A percentile compares a stretch with the other conserved stretches of the same genome.
Conservation (phyloP, 2,888 invertebrate genomes). For the Ceratothoa steindachneri region DNA sequence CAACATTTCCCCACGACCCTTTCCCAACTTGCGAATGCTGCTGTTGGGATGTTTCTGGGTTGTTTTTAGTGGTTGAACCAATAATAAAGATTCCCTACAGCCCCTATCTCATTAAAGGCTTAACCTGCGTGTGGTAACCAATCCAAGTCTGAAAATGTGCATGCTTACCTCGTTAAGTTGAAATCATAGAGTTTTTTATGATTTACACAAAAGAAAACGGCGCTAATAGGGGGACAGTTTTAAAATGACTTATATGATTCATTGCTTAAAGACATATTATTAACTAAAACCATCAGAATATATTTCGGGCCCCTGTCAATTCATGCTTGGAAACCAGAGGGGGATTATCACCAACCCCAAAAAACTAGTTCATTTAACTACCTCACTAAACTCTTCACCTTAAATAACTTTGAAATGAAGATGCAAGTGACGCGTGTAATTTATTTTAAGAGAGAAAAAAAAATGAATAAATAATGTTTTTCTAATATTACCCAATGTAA, state of each 20-base stretch:
- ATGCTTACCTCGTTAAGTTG: slow-evolving; percentile 1
- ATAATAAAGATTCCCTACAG: slow-evolving; percentile 6
- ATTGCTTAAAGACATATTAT: no score
- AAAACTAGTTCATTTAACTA: slow-evolving; percentile 11
- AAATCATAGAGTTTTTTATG: background rate
- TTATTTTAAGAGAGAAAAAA: background rate
- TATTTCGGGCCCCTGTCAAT: background rate
- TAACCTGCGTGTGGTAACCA: background rate
- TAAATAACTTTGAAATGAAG: slow-evolving; percentile 35
- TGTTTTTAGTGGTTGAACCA: background rate
- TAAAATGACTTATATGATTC: no score
- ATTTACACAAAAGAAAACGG: background rate
- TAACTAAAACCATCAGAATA: no score
- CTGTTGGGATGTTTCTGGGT: background rate
- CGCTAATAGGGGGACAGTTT: background rate
- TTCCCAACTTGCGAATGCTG: slow-evolving; percentile 2
- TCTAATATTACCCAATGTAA: background rate
- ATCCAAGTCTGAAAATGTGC: slow-evolving; percentile 6
- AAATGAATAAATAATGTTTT: background rate
- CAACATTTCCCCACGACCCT: slow-evolving; percentile 3
- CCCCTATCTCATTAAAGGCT: background rate
- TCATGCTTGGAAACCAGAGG: slow-evolving; percentile 51
- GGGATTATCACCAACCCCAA: slow-evolving; percentile 43
- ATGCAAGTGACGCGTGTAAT: slow-evolving; percentile 37
- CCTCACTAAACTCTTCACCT: slow-evolving; percentile 8